phyloP scores from a whole-genome alignment of 2,888 invertebrate genomes.

The Carabus problematicus region DNA sequence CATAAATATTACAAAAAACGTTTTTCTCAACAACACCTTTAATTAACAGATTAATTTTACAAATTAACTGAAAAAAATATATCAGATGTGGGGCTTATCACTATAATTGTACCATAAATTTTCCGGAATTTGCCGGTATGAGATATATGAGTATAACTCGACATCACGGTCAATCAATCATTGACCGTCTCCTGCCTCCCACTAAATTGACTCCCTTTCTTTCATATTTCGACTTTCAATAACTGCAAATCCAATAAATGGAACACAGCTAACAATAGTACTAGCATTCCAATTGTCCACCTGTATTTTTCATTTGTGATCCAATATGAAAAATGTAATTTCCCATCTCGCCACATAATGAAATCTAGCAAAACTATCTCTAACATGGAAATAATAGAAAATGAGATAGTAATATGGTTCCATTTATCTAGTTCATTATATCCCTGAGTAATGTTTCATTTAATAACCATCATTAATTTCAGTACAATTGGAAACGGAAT shows the following conservation, averaged over 20 bases:
- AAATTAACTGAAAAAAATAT: not conserved
- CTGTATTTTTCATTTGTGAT: conserved; percentile 33
- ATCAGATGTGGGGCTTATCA: not conserved
- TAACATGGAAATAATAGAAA: not conserved
- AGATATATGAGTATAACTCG: conserved; percentile 7
- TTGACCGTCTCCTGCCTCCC: not conserved
- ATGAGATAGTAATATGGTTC: no score
- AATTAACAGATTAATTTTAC: no score
- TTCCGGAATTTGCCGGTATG: conserved; percentile 9
- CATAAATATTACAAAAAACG: no score
- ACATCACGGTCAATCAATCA: not conserved
- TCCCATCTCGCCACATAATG: conserved; percentile 3
- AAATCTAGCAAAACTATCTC: conserved; percentile 11
- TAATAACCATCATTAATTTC: no score
- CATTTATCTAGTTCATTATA: no score
- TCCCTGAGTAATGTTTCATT: no score
- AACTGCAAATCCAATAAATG: conserved; percentile 3
- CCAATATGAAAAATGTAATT: conserved; percentile 35
- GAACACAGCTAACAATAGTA: not conserved
- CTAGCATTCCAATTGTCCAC: conserved; percentile 9
- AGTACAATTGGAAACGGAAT: no score
- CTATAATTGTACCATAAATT: conserved; percentile 25
- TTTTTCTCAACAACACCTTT: no score
- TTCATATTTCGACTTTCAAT: not conserved
- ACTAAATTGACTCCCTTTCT: not conserved